Conservation (phyloP, 2,797 vertebrate species). For the Hemitrygon akajei region DNA sequence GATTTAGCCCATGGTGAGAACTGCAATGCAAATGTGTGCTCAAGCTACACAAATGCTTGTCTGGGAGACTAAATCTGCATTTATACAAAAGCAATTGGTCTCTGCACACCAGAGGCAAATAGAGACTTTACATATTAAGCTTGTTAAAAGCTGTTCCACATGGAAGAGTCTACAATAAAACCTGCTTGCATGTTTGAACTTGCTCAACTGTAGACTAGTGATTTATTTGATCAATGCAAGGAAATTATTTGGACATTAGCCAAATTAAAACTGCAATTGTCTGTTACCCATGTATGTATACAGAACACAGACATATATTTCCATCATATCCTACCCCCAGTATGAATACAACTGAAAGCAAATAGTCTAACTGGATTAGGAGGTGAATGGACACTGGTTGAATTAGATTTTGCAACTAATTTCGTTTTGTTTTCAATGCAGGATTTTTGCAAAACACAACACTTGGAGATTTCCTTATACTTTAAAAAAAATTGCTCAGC, state of each 20-base stretch:
- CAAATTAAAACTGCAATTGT: not conserved
- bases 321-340: not conserved
- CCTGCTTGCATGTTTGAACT: not conserved
- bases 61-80: not conserved
- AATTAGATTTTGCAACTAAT: not conserved
- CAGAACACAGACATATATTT: not conserved
- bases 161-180: not conserved
- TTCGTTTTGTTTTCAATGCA: not conserved
- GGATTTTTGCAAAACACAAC: not conserved
- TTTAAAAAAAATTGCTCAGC: not conserved
- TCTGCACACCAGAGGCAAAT: slow-evolving; percentile 24
- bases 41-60: not conserved
- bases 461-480: not conserved
- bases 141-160: not conserved
- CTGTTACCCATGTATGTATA: not conserved
- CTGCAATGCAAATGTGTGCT: slow-evolving; percentile 26
- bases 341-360: not conserved
- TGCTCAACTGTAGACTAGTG: not conserved
- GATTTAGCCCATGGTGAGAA: not conserved
- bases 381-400: not conserved
- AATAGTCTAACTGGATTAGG: not conserved
- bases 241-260: not conserved
- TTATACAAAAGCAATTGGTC: slow-evolving; percentile 28
- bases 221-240: not conserved
- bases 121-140: slow-evolving; percentile 17